These are phyloP conservation scores for Tipula unca DNA, from an alignment of 2,888 invertebrate species.

Conservation along the genomic window DNA sequence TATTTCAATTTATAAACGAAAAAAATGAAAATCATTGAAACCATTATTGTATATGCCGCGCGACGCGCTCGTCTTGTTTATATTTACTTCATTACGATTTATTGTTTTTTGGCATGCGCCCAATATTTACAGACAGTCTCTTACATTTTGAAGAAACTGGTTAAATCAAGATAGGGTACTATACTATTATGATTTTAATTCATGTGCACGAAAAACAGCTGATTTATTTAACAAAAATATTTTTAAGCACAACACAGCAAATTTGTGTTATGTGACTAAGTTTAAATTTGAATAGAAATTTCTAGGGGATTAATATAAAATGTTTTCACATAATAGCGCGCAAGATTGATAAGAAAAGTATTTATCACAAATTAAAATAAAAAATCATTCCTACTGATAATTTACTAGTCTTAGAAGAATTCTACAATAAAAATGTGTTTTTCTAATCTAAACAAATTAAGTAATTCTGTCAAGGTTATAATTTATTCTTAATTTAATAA, in stretches of 20 bases:
- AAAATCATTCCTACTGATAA: not conserved
- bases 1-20: not conserved
- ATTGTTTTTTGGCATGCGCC: not conserved
- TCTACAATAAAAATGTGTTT: not conserved
- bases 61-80: not conserved
- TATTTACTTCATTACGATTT: not conserved
- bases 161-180: not conserved
- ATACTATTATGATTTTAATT: not conserved
- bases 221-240: not conserved
- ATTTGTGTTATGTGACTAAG: not conserved
- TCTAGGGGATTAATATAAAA: not conserved
- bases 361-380: not conserved
- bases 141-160: not conserved
- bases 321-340: not conserved
- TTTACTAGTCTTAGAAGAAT: not conserved
- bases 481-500: not conserved
- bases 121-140: not conserved
- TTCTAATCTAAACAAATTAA: not conserved
- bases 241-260: not conserved
- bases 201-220: not conserved
- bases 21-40: not conserved
- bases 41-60: not conserved
- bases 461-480: constrained; percentile 2
- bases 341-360: not conserved
- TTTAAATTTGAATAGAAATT: not conserved